Conservation (phyloP, 2,888 invertebrate species). For the Phengaris arion region DNA sequence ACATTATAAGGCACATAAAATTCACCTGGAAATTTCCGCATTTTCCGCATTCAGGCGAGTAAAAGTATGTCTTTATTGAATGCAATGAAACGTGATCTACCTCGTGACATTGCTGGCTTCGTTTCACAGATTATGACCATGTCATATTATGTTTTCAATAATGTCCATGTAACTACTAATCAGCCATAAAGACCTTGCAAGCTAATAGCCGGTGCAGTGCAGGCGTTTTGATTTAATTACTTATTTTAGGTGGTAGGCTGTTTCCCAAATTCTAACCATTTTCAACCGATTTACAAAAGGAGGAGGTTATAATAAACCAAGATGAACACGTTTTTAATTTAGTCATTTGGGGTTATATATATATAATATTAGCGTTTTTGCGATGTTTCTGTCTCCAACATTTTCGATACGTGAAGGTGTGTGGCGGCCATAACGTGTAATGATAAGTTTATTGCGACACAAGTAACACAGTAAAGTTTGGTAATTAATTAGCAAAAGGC, state of each 20-base stretch:
- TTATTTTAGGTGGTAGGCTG: no score
- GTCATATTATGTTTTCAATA: neutral
- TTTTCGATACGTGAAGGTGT: no score
- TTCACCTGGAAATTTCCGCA: slow-evolving; percentile 6
- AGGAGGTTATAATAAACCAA: no score
- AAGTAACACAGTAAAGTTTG: neutral
- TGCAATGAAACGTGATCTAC: neutral
- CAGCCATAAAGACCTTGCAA: neutral
- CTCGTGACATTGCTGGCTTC: neutral
- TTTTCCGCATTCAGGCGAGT: neutral
- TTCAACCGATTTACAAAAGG: no score
- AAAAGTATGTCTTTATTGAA: neutral
- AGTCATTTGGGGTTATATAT: no score
- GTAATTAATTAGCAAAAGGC: neutral
- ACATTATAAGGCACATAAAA: slow-evolving; percentile 18
- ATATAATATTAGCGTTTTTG: no score
- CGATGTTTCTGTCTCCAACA: no score
- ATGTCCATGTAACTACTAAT: neutral
- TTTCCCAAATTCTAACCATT: no score
- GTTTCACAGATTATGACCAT: neutral
- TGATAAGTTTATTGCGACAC: neutral
- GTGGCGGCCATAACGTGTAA: neutral
- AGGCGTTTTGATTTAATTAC: neutral
- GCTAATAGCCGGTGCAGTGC: neutral
- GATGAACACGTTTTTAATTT: no score